Conservation (phyloP, 2,797 vertebrate species). For the Salarias fasciatus region DNA sequence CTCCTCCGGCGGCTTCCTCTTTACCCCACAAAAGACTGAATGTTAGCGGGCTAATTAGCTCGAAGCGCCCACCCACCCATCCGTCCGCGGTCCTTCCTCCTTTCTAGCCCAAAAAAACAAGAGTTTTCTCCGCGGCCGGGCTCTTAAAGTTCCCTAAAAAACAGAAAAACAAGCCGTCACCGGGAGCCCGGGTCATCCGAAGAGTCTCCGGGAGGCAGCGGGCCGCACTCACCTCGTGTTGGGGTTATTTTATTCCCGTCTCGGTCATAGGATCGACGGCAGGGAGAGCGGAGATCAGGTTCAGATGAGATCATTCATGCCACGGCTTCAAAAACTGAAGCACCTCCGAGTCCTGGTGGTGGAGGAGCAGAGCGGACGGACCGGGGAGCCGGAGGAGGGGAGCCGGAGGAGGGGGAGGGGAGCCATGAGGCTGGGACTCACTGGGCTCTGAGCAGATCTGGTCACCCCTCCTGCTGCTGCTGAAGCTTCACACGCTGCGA, state of each 20-base stretch:
- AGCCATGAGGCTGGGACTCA: constrained; percentile 69
- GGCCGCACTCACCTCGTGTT: constrained; percentile 73
- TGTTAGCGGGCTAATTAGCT: constrained; percentile 61
- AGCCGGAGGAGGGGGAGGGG: constrained; percentile 32
- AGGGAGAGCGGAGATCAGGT: constrained; percentile 76
- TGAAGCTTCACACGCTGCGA: too few species aligned
- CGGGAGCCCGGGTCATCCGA: not conserved
- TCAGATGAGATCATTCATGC: constrained; percentile 85
- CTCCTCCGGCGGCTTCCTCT: not conserved
- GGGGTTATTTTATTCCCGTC: constrained; percentile 77
- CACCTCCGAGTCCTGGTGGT: constrained; percentile 67
- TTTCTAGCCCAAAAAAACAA: constrained; percentile 71
- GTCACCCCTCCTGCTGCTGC: constrained; percentile 39
- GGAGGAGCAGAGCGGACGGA: constrained; percentile 55
- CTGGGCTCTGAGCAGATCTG: constrained; percentile 61
- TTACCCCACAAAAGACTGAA: not conserved
- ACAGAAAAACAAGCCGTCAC: constrained; percentile 20
- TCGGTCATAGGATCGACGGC: constrained; percentile 82
- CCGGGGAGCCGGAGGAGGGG: constrained; percentile 63
- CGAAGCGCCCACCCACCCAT: constrained; percentile 63
- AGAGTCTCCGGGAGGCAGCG: not conserved
- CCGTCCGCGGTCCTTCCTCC: constrained; percentile 69
- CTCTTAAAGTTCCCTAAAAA: constrained; percentile 44
- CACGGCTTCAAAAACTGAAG: constrained; percentile 81
- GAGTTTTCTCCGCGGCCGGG: constrained; percentile 60